Evolutionary conservation across 2,113 vertebrate species (phyloP), one percentile per base, ranked within the genome.

Genomic region (Haliaeetus leucogaster): DNA sequence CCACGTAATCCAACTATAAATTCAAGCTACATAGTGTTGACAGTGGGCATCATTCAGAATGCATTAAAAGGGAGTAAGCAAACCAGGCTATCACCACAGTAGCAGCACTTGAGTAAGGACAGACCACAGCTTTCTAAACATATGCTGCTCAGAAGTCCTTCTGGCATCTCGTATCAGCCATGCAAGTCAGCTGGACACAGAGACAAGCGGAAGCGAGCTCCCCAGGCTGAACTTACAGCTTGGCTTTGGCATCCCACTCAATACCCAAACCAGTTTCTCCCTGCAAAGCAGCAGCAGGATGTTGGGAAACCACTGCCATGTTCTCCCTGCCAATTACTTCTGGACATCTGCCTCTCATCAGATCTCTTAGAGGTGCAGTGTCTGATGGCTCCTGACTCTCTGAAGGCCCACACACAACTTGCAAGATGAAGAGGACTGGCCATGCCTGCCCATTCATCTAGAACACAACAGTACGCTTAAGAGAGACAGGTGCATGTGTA

Each of bases 401-500:
- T 12, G 29, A 72, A 72, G 23, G 27, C 22, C 53, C 61, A 26
- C 7, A 36, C 8, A 16, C 36, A 34, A 30, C 47, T 11, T 67
- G 17, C 27, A 30, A 55, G 36, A 32, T 23, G 9, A 48, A 14
- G 20, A 73, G 7, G 42, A 43, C 42, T 32, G 45, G 26, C n/a
- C 58, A 38, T 3, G 26, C 71, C 58, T 72, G 53, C 48, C 53
- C 29, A 12, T 20, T 62, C 61, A 42, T 26, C 26, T 26, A 50
- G 22, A 67, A 34, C n/a, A 65, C 26, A 36, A 29, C 17, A 47
- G 36, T 7, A 42, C 0, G 4, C 22, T 82, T 26, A 47, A 42
- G 13, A 66, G 40, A 50, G 47, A 30, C 13, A 36, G 14, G 20
- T 1, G 2, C 48, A 52, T 0, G 0, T 30, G n/a, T 23, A 53